These are phyloP conservation scores for Garrulus glandarius DNA, from an alignment of 2,797 vertebrate genomes.

Conservation along the genomic window DNA sequence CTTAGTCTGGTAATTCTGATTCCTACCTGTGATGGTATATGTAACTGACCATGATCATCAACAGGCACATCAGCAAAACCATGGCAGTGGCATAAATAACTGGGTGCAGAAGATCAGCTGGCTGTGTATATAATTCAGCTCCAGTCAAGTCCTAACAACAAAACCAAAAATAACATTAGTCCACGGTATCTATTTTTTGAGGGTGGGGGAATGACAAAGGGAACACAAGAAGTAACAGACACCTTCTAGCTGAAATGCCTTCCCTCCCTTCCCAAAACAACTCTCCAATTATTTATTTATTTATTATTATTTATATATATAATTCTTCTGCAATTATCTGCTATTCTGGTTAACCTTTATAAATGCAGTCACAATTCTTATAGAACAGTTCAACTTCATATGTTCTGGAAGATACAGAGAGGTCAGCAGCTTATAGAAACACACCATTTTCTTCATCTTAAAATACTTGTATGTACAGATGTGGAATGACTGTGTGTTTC, in stretches of 20 bases:
- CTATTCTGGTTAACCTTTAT: not conserved
- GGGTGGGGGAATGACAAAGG: not conserved
- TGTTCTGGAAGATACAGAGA: not conserved
- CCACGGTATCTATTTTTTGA: not conserved
- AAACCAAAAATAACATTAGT: not conserved
- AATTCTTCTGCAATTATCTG: not conserved
- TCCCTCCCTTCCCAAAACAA: not conserved
- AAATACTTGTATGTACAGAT: not conserved
- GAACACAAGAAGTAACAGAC: not conserved
- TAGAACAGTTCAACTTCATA: not conserved
- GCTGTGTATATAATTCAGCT: conserved; percentile 80
- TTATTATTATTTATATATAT: not conserved
- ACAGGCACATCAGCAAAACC: conserved; percentile 85
- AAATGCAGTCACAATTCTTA: not conserved
- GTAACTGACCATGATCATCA: conserved; percentile 88
- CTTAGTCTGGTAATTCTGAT: not conserved
- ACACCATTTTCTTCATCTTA: not conserved
- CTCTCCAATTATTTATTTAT: not conserved
- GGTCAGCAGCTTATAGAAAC: not conserved
- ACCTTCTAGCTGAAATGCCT: not conserved
- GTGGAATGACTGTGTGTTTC: not conserved
- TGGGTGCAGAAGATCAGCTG: conserved; percentile 86
- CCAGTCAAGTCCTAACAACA: conserved; percentile 87
- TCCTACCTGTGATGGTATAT: conserved; percentile 91
- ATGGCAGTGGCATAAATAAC: conserved; percentile 89